Percentiles rank a stretch among this genome's conserved stretches.
Evolutionary conservation across 2,113 vertebrate species (phyloP).

Genomic region (Zapus hudsonius): DNA sequence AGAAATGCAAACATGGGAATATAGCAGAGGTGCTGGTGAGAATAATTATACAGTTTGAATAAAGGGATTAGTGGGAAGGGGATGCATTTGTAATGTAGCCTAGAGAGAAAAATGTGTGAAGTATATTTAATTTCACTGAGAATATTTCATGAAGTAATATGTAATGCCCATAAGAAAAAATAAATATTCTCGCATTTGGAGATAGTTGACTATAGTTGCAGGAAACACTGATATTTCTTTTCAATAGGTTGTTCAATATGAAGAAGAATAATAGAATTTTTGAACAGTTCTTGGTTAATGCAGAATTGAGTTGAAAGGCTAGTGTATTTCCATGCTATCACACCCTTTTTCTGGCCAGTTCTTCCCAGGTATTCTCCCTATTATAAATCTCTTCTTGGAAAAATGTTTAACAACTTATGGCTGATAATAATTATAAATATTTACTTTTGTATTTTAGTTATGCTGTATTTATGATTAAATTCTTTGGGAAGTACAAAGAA

Average conservation of each 20-base stretch:
- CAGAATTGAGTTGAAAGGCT: background rate
- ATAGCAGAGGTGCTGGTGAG: background rate
- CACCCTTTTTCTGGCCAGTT: background rate
- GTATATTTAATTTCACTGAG: constrained; percentile 24
- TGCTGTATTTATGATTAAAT: background rate
- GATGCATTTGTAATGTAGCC: background rate
- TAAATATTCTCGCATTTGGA: background rate
- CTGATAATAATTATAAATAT: background rate
- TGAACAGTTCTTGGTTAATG: background rate
- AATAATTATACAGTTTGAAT: background rate
- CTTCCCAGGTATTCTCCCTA: background rate
- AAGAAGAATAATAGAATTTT: too few species aligned
- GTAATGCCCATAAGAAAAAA: background rate
- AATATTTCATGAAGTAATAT: constrained; percentile 11
- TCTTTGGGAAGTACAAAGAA: background rate
- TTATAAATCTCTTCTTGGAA: background rate
- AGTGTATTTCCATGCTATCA: background rate
- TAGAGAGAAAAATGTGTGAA: background rate
- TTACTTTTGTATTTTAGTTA: background rate
- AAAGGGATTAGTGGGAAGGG: background rate
- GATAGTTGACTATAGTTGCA: background rate
- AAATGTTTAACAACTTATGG: background rate
- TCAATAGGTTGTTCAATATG: background rate
- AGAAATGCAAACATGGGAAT: background rate
- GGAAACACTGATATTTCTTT: background rate